These are phyloP conservation scores for Sigmodon hispidus DNA, from an alignment of 2,113 vertebrate species.

Conservation along the genomic window DNA sequence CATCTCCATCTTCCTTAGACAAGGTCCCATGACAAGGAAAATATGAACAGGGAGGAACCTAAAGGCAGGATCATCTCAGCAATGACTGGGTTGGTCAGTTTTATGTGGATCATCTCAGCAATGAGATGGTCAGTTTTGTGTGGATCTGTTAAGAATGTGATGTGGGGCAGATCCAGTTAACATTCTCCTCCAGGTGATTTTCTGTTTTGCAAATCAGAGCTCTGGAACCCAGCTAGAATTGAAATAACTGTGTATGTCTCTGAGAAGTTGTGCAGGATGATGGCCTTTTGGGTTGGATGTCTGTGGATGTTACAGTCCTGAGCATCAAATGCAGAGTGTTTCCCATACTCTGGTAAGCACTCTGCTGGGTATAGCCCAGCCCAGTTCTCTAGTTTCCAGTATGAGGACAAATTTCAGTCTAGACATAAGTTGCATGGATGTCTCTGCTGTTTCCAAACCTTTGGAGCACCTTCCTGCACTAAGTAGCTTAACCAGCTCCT, in stretches of 20 bases:
- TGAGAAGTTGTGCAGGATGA: not conserved
- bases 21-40: not conserved
- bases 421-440: not conserved
- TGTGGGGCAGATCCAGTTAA: not conserved
- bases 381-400: not conserved
- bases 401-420: not conserved
- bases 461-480: not conserved
- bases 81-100: not conserved
- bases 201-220: not conserved
- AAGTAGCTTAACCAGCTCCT: not conserved
- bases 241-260: not conserved
- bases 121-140: not conserved
- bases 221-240: not conserved
- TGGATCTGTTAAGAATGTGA: not conserved
- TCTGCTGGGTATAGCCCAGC: not conserved
- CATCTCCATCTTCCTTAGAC: not conserved
- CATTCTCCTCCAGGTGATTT: not conserved
- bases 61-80: not conserved
- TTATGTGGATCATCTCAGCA: not conserved
- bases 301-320: not conserved
- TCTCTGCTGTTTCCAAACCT: not conserved
- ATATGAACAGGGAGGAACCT: not conserved
- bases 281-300: not conserved
- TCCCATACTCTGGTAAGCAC: no score
- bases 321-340: not conserved